These are phyloP conservation scores for Psix sp. DNA, from an alignment of 1,140 invertebrate species.

Conservation along the genomic window DNA sequence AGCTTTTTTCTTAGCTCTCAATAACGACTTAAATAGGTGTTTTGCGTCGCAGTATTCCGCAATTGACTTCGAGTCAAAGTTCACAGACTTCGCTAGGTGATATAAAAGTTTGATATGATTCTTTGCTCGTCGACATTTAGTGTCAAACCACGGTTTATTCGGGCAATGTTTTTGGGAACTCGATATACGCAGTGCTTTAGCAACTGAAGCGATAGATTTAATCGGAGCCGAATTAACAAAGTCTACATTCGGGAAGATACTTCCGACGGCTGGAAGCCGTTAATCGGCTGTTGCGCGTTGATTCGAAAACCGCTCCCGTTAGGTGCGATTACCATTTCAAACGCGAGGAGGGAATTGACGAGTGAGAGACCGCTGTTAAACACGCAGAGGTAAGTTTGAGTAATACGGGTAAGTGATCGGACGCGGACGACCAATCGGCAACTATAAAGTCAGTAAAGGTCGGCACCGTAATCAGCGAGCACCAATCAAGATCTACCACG, in stretches of 20 bases:
- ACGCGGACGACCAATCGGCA: not conserved
- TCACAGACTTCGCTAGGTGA: not conserved
- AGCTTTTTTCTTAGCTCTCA: too few relatives aligned
- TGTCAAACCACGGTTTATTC: not conserved
- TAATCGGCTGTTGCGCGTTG: too few relatives aligned
- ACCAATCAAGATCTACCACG: conserved; percentile 3
- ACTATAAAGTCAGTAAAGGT: not conserved
- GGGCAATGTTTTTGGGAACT: too few relatives aligned
- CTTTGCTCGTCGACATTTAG: not conserved
- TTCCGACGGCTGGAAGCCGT: too few relatives aligned
- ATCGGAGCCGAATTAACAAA: too few relatives aligned
- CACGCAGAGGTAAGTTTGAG: not conserved
- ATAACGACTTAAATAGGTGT: too few relatives aligned
- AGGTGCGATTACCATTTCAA: not conserved
- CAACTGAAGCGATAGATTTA: too few relatives aligned
- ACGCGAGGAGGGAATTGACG: not conserved
- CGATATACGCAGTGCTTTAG: too few relatives aligned
- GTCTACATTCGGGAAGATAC: too few relatives aligned
- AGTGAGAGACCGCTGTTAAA: not conserved
- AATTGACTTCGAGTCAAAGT: too few relatives aligned
- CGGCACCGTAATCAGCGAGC: not conserved
- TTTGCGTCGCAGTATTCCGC: too few relatives aligned
- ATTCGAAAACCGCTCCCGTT: not conserved
- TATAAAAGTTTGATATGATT: not conserved
- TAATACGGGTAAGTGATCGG: not conserved